Evolutionary conservation across 2,888 invertebrate species (phyloP).

Genomic region (Agrotis puta): DNA sequence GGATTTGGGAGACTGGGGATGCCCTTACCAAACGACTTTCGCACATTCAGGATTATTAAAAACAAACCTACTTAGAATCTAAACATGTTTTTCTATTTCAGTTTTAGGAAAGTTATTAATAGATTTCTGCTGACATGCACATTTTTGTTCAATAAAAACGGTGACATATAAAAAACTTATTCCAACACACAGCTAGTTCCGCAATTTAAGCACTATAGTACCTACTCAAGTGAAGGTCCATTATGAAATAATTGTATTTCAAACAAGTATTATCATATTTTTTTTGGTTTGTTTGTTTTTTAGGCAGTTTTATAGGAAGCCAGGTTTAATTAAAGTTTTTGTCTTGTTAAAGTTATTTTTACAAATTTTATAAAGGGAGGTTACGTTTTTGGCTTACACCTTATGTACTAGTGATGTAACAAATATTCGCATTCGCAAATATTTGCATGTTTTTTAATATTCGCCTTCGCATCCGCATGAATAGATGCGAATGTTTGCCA

Average conservation of each 20-base stretch:
- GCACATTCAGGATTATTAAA: no score
- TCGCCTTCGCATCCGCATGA: no score
- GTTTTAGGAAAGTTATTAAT: background rate
- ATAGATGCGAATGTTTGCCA: no score
- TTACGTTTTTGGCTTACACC: no score
- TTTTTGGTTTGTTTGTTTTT: conserved; percentile 7
- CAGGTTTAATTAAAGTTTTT: conserved; percentile 15
- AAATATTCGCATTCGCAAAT: no score
- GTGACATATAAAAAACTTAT: conserved; percentile 17
- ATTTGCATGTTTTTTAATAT: no score
- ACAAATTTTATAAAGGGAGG: no score
- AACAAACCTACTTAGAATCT: no score
- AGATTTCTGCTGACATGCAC: background rate
- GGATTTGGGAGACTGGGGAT: no score
- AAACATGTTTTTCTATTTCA: background rate
- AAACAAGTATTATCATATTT: conserved; percentile 7
- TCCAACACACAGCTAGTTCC: conserved; percentile 18
- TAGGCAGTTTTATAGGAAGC: conserved; percentile 17
- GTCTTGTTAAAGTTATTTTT: background rate
- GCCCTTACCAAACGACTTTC: no score
- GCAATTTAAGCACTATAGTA: conserved; percentile 12
- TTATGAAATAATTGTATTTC: conserved; percentile 20
- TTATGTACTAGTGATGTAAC: no score
- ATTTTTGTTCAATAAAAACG: conserved; percentile 7
- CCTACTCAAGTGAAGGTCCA: conserved; percentile 3